A percentile compares a stretch with the other conserved stretches of the same genome.
Evolutionary conservation across 2,113 vertebrate genomes (phyloP).

Genomic region (Bubo bubo): DNA sequence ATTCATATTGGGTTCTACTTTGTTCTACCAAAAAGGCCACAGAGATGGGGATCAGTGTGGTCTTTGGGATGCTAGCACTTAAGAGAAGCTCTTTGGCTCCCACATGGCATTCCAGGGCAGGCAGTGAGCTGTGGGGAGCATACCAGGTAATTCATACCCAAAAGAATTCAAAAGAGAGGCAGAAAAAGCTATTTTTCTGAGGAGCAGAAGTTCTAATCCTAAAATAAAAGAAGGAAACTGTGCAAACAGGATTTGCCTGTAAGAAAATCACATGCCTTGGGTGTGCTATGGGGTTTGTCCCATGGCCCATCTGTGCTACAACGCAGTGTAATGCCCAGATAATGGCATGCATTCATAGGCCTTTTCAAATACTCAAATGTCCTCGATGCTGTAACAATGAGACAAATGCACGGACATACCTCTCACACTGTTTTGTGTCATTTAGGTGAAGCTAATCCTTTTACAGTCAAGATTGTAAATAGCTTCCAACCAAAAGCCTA

Average conservation of each 20-base stretch:
- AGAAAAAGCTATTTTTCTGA: constrained; percentile 12
- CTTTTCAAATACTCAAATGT: not conserved
- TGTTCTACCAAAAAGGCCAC: not conserved
- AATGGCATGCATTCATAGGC: not conserved
- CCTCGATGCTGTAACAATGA: not conserved
- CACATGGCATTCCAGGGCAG: not conserved
- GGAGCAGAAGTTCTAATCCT: constrained; percentile 17
- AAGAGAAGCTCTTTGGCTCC: not conserved
- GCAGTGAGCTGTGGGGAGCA: not conserved
- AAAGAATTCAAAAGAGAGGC: not conserved
- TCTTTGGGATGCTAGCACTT: not conserved
- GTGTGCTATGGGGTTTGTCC: not conserved
- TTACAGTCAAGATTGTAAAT: constrained; percentile 16
- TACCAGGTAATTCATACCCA: not conserved
- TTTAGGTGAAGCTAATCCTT: constrained; percentile 49
- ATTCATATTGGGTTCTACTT: fast-evolving
- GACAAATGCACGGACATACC: not conserved
- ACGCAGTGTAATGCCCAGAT: not conserved
- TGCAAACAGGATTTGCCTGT: constrained; percentile 35
- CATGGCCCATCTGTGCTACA: not conserved
- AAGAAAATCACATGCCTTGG: not conserved
- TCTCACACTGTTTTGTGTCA: not conserved
- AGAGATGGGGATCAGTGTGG: not conserved
- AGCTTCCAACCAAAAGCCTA: constrained; percentile 16
- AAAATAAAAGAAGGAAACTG: constrained; percentile 33